phyloP scores from a whole-genome alignment of 2,113 vertebrate genomes.

The Tragelaphus scriptus region DNA sequence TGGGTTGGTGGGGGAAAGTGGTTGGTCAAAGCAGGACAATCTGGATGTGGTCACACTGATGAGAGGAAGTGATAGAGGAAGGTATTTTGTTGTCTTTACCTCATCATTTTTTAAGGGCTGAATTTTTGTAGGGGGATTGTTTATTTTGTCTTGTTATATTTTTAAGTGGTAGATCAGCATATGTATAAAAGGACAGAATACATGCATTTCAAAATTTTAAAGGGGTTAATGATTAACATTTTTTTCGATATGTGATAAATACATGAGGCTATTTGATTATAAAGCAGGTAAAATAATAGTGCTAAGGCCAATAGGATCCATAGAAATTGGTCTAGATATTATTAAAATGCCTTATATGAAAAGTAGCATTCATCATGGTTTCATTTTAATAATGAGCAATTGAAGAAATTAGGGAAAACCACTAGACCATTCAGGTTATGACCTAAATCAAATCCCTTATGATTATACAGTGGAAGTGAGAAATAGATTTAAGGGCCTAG shows the following conservation, averaged over 20 bases:
- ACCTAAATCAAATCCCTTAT: too few species aligned
- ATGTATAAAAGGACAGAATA: not conserved
- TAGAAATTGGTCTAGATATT: not conserved
- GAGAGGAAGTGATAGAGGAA: not conserved
- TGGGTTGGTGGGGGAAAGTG: not conserved
- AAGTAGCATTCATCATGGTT: not conserved
- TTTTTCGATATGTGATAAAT: slow-evolving; percentile 11
- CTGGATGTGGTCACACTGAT: not conserved
- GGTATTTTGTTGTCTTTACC: not conserved
- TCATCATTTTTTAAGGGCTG: not conserved
- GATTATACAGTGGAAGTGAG: too few species aligned
- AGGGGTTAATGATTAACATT: not conserved
- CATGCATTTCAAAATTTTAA: not conserved
- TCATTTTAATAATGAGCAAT: slow-evolving; percentile 4
- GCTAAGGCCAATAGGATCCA: not conserved
- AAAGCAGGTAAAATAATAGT: not conserved
- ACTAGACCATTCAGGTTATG: too few species aligned
- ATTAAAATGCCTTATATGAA: not conserved
- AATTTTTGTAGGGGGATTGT: not conserved
- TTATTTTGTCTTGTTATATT: not conserved
- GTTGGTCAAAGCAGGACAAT: not conserved
- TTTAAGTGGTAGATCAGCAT: not conserved
- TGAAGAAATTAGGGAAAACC: too few species aligned
- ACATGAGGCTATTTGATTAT: not conserved
- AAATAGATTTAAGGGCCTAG: too few species aligned